Conservation (phyloP, 2,797 vertebrate genomes). For the Luscinia luscinia region DNA sequence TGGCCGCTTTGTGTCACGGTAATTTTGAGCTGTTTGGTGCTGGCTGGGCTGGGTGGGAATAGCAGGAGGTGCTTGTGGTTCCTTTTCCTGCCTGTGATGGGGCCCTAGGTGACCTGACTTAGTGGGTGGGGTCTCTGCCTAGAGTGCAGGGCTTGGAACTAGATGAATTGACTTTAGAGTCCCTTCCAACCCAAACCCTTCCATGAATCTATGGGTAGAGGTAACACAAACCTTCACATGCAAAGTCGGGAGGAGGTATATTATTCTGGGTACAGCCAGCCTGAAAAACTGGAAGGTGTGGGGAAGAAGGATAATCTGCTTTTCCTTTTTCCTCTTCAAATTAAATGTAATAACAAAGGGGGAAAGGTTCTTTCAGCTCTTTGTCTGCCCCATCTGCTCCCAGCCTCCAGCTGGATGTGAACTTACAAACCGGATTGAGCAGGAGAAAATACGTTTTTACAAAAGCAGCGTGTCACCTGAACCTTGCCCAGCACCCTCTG, state of each 20-base stretch:
- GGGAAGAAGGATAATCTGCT: not conserved
- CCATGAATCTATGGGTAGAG: not conserved
- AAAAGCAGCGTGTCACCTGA: not conserved
- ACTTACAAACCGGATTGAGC: not conserved
- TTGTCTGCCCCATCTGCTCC: not conserved
- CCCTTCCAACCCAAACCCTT: not conserved
- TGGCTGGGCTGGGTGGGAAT: not conserved
- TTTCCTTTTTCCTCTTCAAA: not conserved
- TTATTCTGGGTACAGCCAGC: not conserved
- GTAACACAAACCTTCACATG: not conserved
- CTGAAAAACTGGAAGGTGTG: not conserved
- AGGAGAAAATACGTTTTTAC: not conserved
- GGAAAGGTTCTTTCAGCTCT: not conserved
- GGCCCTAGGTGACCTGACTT: not conserved
- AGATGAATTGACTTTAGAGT: not conserved
- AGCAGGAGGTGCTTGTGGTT: not conserved
- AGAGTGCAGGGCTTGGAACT: not conserved
- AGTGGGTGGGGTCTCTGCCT: not conserved
- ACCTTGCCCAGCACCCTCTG: not conserved
- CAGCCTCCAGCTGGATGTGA: not conserved
- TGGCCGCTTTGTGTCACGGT: not conserved
- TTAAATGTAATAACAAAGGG: not conserved
- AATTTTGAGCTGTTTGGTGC: not conserved
- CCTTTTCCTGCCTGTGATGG: not conserved
- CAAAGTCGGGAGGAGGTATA: rapidly evolving